Evolutionary conservation across 2,113 vertebrate genomes (phyloP).

Genomic region (Mobula hypostoma): DNA sequence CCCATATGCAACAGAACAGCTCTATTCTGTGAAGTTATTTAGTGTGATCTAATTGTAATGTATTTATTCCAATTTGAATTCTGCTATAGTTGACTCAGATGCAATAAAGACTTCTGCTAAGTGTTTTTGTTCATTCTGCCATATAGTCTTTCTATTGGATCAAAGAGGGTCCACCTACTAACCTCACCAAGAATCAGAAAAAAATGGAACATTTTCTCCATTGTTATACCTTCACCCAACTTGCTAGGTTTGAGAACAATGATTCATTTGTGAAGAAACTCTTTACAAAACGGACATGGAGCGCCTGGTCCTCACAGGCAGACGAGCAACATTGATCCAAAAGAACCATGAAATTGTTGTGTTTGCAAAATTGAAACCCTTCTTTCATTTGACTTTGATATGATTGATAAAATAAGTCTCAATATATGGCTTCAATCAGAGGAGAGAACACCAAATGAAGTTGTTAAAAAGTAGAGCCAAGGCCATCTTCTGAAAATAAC

Average conservation of each 20-base stretch:
- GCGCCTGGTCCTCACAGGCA: not conserved
- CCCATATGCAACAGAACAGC: not conserved
- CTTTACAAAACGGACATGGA: not conserved
- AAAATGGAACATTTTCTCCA: not conserved
- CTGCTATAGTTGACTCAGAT: not conserved
- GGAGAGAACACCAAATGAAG: not conserved
- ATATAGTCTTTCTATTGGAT: not conserved
- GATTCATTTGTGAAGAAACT: not conserved
- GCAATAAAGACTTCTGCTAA: not conserved
- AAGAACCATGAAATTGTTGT: not conserved
- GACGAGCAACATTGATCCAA: not conserved
- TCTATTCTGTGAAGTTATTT: not conserved
- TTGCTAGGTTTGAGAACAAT: not conserved
- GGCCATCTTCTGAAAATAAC: not conserved
- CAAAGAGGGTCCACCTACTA: not conserved
- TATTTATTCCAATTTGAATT: not conserved
- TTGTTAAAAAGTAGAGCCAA: not conserved
- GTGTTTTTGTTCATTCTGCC: not conserved
- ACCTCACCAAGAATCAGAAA: not conserved
- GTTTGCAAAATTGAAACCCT: not conserved
- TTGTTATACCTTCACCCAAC: not conserved
- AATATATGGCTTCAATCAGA: not conserved
- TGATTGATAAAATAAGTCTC: too few relatives aligned
- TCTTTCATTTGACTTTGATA: not conserved
- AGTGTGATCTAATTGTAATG: not conserved